Evolutionary conservation across 2,888 invertebrate genomes (phyloP), one percentile per base, ranked within the genome.

Genomic region (Acleris cristana): DNA sequence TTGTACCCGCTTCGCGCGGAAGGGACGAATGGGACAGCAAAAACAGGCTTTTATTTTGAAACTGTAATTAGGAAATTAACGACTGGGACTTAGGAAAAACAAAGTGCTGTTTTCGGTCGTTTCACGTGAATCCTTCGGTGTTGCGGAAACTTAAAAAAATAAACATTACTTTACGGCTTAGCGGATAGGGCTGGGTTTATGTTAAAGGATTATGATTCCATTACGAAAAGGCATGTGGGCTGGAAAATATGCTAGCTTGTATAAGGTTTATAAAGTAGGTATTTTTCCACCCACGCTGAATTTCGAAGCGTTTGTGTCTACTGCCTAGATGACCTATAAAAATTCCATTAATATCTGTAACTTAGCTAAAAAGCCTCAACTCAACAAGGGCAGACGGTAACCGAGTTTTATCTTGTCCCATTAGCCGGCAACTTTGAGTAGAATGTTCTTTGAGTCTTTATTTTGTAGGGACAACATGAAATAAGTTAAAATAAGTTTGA

Each of bases 51-150:
- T 89, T 86, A 88, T 90, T 88, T 84, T 81, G 80, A 84, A 87
- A 87, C 86, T 89, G 90, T 90, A 91, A 91, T 91, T 90, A 89
- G 87, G 83, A 90, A 90, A 91, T 91, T 91, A 91, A 90, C 89
- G 88, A 86, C 85, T 84, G 79, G 81, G 85, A 83, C 85, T 88
- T 85, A 82, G 80, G 76, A 82, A 82, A 76, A 87, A 90, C 87
- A 88, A 90, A 89, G 63, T 87, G 86, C 82, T 80, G 77, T 82
- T 84, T 83, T 82, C 73, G 72, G 79, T 77, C 80, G 82, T 83
- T 48, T 72, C 85, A 83, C 85, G 84, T 85, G 84, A 81, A 82
- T 80, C 80, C 82, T 79, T 80, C 75, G 76, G 79, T 78, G 78
- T 84, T 83, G 81, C 74, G 81, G 76, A 73, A 80, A 81, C 79